Percentiles rank a stretch among this genome's conserved stretches.
These are phyloP conservation scores for Strix uralensis DNA, from an alignment of 2,113 vertebrate species.

Conservation along the genomic window DNA sequence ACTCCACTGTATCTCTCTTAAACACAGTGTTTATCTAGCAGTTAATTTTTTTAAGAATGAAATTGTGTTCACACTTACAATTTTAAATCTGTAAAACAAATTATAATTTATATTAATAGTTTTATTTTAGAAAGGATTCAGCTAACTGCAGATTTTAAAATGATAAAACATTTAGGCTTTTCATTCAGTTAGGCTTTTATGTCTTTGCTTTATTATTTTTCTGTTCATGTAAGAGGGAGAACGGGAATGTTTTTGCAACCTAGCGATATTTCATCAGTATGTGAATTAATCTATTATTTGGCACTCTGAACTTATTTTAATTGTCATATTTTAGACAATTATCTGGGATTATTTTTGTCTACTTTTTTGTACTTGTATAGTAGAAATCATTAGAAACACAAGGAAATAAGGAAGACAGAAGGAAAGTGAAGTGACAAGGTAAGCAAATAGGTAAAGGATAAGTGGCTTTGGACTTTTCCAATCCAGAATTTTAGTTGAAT, in stretches of 20 bases:
- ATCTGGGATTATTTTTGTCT: background rate
- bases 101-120: background rate
- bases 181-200: background rate
- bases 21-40: background rate
- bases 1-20: background rate
- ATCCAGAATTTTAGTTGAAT: background rate
- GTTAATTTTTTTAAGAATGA: background rate
- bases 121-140: background rate
- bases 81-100: background rate
- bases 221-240: background rate
- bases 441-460: background rate
- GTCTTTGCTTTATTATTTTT: background rate
- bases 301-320: background rate
- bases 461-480: background rate
- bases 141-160: background rate
- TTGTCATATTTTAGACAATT: background rate
- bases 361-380: background rate
- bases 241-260: background rate
- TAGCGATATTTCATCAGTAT: background rate
- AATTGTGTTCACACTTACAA: background rate
- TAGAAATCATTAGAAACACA: background rate
- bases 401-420: background rate
- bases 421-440: background rate
- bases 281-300: background rate
- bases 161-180: background rate